Evolutionary conservation across 2,113 vertebrate species (phyloP), one percentile per base, ranked within the genome.

Genomic region (Guaruba guarouba): DNA sequence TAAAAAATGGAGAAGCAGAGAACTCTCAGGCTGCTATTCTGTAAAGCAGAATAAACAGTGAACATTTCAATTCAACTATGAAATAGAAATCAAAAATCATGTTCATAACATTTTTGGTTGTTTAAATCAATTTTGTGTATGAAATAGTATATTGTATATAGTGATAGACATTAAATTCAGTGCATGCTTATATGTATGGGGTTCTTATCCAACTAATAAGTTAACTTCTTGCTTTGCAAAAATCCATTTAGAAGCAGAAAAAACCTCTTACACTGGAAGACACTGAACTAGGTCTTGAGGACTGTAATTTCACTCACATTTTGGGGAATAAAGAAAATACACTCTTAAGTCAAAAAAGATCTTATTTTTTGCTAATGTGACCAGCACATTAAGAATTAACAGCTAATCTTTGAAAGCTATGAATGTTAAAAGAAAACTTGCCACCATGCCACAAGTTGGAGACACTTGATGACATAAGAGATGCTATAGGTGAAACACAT

Each of bases 201-300:
- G 0, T 0, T 2, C 80, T 63, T 14, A 73, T 51, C 6, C 13
- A 61, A 20, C 15, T 7, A 61, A 49, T 4, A 4, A 44, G 41
- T 31, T 52, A 48, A 44, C 0, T 2, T 22, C 5, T 33, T 82
- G 11, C 54, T 90, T 90, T 37, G 2, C 10, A 63, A 70, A 35
- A 11, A 2, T 28, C 6, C 3, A 12, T 37, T 57, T 73, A 43
- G 63, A 59, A 62, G 5, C 5, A 81, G 27, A 74, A 70, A 88
- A 78, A 74, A 46, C 1, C 3, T 29, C 2, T 43, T 83, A 10
- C 2, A 2, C 1, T 67, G 11, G 20, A 77, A 83, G 86, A 46
- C 0, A 2, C 10, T 41, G 31, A 69, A 25, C 6, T 67, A 18
- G 8, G 27, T 43, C 11, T 41, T 44, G 11, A 88, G 10, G 33